phyloP scores from a whole-genome alignment of 2,888 invertebrate species.

The Campopleginae sp. region DNA sequence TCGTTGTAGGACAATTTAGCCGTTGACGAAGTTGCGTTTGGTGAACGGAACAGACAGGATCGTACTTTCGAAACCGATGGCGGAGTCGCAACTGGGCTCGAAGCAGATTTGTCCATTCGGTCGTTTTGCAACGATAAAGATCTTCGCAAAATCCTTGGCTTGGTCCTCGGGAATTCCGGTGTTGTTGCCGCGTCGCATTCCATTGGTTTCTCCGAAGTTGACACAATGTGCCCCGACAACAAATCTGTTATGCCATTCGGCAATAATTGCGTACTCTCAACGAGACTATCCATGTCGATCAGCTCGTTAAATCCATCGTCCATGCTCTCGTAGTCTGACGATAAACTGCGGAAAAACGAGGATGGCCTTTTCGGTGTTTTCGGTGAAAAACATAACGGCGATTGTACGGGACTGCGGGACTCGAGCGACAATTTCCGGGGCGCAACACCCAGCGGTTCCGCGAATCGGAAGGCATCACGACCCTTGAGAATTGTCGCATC shows the following conservation, averaged over 20 bases:
- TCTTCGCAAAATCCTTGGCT: slow-evolving; percentile 73
- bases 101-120: slow-evolving; percentile 74
- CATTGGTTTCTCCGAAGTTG: slow-evolving; percentile 68
- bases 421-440: slow-evolving; percentile 81
- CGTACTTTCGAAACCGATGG: slow-evolving; percentile 83
- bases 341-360: slow-evolving; percentile 84
- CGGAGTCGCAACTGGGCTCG: background rate
- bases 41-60: slow-evolving; percentile 85
- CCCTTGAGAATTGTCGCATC: slow-evolving; percentile 69
- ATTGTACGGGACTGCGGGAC: slow-evolving; percentile 73
- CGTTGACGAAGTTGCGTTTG: slow-evolving; percentile 76
- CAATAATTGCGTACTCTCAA: slow-evolving; percentile 83
- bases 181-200: slow-evolving; percentile 81
- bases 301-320: slow-evolving; percentile 89
- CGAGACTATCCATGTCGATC: slow-evolving; percentile 86
- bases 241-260: slow-evolving; percentile 87
- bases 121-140: slow-evolving; percentile 82
- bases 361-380: slow-evolving; percentile 65
- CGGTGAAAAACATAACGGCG: slow-evolving; percentile 76
- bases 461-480: slow-evolving; percentile 80
- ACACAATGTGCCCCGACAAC: slow-evolving; percentile 85
- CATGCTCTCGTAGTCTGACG: slow-evolving; percentile 86
- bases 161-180: slow-evolving; percentile 83
- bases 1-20: slow-evolving; percentile 75
- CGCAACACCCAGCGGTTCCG: slow-evolving; percentile 83